Percentiles rank a stretch among this genome's conserved stretches.
Evolutionary conservation across 2,888 invertebrate genomes (phyloP).

Genomic region (Liodrosophila aerea): DNA sequence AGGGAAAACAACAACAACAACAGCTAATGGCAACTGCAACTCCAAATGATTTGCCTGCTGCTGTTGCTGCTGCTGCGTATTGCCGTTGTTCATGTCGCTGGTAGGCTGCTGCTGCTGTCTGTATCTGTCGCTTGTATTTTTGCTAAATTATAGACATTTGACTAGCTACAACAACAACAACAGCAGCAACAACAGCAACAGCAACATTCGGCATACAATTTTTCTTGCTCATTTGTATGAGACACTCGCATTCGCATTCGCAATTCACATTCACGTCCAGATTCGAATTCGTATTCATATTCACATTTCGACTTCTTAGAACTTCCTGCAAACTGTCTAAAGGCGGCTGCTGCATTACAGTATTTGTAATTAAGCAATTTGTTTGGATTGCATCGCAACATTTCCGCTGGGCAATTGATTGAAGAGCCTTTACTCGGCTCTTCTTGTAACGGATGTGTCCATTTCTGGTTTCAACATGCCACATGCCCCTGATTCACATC

Average conservation of each 20-base stretch:
- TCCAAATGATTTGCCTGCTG: constrained; percentile 62
- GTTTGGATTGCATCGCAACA: constrained; percentile 57
- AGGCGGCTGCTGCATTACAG: constrained; percentile 38
- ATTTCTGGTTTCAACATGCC: constrained; percentile 45
- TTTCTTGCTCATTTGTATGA: constrained; percentile 70
- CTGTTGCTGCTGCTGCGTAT: constrained; percentile 33
- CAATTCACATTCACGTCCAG: constrained; percentile 25
- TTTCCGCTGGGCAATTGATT: constrained; percentile 68
- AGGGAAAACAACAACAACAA: constrained; percentile 34
- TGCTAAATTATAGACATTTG: constrained; percentile 76
- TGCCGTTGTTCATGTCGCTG: constrained; percentile 21
- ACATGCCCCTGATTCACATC: constrained; percentile 21
- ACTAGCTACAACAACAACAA: constrained; percentile 43
- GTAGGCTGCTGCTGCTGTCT: constrained; percentile 43
- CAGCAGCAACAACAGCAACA: constrained; percentile 18
- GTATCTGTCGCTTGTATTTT: constrained; percentile 72
- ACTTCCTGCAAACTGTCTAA: constrained; percentile 45
- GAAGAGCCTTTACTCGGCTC: constrained; percentile 24
- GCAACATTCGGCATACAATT: constrained; percentile 68
- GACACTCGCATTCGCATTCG: constrained; percentile 38
- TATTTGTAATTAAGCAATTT: constrained; percentile 74
- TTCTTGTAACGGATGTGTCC: constrained; percentile 61
- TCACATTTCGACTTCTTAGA: constrained; percentile 37
- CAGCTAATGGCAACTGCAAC: constrained; percentile 46
- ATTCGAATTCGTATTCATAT: constrained; percentile 8